Evolutionary conservation across 2,888 invertebrate genomes (phyloP).

Genomic region (Erannis defoliaria): DNA sequence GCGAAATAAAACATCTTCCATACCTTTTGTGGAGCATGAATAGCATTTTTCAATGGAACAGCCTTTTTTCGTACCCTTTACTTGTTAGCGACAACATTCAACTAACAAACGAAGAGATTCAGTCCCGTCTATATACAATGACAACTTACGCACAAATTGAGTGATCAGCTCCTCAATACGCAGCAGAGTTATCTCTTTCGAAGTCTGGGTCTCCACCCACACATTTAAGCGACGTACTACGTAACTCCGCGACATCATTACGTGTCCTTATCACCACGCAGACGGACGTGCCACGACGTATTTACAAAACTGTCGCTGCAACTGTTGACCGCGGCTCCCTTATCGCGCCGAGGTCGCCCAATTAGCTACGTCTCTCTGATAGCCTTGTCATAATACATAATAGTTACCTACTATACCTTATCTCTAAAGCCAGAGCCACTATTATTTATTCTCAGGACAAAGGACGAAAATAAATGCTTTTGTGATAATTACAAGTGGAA

Average conservation of each 20-base stretch:
- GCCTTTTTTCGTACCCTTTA: too few relatives aligned
- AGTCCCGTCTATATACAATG: background rate
- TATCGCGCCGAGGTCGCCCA: constrained; percentile 50
- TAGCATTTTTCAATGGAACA: too few relatives aligned
- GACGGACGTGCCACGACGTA: constrained; percentile 31
- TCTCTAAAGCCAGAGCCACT: constrained; percentile 8
- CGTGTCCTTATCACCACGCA: constrained; percentile 21
- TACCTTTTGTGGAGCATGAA: too few relatives aligned
- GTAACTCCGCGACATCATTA: constrained; percentile 18
- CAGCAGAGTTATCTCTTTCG: background rate
- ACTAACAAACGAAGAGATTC: too few relatives aligned
- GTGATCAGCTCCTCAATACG: background rate
- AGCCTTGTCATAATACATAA: constrained; percentile 2
- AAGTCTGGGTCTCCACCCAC: background rate
- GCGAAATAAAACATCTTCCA: too few relatives aligned
- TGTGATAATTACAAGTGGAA: constrained; percentile 16
- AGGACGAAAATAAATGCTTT: constrained; percentile 27
- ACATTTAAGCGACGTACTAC: constrained; percentile 2
- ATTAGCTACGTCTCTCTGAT: constrained; percentile 50
- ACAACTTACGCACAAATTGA: background rate
- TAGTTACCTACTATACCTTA: background rate
- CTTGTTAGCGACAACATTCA: too few relatives aligned
- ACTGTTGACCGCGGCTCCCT: constrained; percentile 20
- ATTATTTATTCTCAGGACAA: too few relatives aligned
- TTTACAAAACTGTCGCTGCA: constrained; percentile 36